These are phyloP conservation scores for Semotilus atromaculatus DNA, from an alignment of 2,797 vertebrate genomes.

Conservation along the genomic window DNA sequence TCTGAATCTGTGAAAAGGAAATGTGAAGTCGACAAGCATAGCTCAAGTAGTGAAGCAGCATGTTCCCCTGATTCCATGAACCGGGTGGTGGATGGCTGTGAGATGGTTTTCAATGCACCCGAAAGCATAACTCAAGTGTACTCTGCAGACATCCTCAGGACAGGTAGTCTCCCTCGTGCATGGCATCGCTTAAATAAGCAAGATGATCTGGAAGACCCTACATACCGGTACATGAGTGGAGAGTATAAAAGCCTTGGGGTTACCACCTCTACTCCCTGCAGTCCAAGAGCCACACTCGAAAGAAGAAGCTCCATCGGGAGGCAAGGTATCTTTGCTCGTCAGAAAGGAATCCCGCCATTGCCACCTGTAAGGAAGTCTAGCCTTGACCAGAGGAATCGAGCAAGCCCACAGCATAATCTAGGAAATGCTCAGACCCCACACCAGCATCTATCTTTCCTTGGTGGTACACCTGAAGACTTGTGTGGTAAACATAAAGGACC, in stretches of 20 bases:
- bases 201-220: constrained; percentile 80
- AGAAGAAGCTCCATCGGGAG: constrained; percentile 84
- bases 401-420: constrained; percentile 82
- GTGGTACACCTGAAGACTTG: constrained; percentile 80
- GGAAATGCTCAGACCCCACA: constrained; percentile 73
- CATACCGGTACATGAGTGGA: constrained; percentile 57
- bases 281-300: constrained; percentile 87
- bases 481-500: constrained; percentile 76
- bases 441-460: constrained; percentile 74
- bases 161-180: constrained; percentile 84
- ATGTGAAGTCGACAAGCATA: constrained; percentile 70
- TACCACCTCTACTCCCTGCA: constrained; percentile 81
- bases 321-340: constrained; percentile 86
- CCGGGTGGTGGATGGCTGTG: constrained; percentile 91
- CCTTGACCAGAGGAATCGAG: constrained; percentile 93
- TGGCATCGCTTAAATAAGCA: constrained; percentile 80
- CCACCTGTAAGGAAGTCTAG: constrained; percentile 96
- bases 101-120: constrained; percentile 76
- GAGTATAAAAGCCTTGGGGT: constrained; percentile 73
- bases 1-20: constrained; percentile 67
- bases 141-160: constrained; percentile 78
- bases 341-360: constrained; percentile 90
- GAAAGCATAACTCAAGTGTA: constrained; percentile 76
- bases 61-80: constrained; percentile 83
- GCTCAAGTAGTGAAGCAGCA: constrained; percentile 79